Base-by-base conservation (phyloP, 2,888 invertebrate species). In the Cheilosia vulpina region DNA sequence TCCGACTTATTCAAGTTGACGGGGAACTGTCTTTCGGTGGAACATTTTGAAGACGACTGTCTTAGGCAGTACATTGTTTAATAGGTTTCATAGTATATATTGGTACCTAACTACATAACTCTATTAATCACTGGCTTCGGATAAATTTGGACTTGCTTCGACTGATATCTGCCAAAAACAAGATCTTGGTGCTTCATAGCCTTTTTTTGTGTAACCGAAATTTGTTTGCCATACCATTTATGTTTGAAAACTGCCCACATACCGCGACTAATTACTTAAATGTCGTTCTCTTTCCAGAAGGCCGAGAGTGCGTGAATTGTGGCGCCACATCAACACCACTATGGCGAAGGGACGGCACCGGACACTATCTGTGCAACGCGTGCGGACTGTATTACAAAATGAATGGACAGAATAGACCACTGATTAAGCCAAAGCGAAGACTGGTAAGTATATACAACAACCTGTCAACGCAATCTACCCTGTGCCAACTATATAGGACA, bases 301-400 rank as follows among this genome's bases (percentile, higher is more conserved):
- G 98, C 88, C 96, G 98, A 88, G 98, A 99, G 93, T 99, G 99
- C 94, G 99, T 99, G 89, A 99, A 99, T 94, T 99, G 99, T 93
- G 99, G 99, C 82, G 98, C 99, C 83, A 98, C 98, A 88, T 98
- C 98, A 90, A 99, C 99, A 89, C 99, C 99, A 19, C 94, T 99
- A 87, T 98, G 97, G 97, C 94, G 97, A 91, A 93, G 99, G 90
- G 99, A 99, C 93, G 98, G 99, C 88, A 98, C 98, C 88, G 99
- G 99, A 58, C 98, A 97, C 93, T 99, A 99, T 94, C 95, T 96
- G 90, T 99, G 99, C 95, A 99, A 99, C 94, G 99, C 99, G 89
- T 99, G 99, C 93, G 99, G 99, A 89, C 96, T 99, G 89, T 99
- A 99, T 94, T 98, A 99, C 94, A 99, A 99, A 94, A 99, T 99